A percentile compares a stretch with the other conserved stretches of the same genome.
Conservation (phyloP, 2,797 vertebrate genomes). For the Poecile montanus region DNA sequence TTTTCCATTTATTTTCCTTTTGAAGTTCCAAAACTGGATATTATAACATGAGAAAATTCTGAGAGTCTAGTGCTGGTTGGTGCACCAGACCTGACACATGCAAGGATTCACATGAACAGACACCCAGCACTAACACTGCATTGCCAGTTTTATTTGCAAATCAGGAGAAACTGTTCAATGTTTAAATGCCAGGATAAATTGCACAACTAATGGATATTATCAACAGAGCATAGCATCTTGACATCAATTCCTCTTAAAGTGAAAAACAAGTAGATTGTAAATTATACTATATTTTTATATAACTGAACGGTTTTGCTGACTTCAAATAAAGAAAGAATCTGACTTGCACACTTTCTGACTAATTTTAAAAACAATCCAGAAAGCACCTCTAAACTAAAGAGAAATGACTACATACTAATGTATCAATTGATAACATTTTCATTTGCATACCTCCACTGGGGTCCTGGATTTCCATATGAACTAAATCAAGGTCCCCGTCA, state of each 20-base stretch:
- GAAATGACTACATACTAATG: not conserved
- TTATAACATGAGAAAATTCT: not conserved
- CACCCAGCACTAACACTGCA: not conserved
- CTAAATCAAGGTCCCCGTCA: slow-evolving; percentile 88
- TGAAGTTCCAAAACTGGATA: not conserved
- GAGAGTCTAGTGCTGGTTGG: not conserved
- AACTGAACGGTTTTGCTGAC: not conserved
- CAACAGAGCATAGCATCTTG: not conserved
- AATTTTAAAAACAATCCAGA: not conserved
- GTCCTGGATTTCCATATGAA: slow-evolving; percentile 96
- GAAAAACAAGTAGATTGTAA: slow-evolving; percentile 27
- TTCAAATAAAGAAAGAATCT: not conserved
- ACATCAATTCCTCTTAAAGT: not conserved
- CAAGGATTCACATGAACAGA: not conserved
- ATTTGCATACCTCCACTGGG: slow-evolving; percentile 85
- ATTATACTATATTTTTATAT: not conserved
- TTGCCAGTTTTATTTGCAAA: slow-evolving; percentile 33
- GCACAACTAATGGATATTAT: slow-evolving; percentile 40
- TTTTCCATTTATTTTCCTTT: not conserved
- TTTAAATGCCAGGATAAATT: slow-evolving; percentile 45
- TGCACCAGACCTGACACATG: not conserved
- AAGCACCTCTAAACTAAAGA: not conserved
- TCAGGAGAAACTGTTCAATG: not conserved
- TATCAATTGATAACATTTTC: slow-evolving; percentile 1
- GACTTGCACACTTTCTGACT: not conserved